Base-by-base conservation (phyloP, 1,140 invertebrate genomes). In the Drosophila micromelanica region DNA sequence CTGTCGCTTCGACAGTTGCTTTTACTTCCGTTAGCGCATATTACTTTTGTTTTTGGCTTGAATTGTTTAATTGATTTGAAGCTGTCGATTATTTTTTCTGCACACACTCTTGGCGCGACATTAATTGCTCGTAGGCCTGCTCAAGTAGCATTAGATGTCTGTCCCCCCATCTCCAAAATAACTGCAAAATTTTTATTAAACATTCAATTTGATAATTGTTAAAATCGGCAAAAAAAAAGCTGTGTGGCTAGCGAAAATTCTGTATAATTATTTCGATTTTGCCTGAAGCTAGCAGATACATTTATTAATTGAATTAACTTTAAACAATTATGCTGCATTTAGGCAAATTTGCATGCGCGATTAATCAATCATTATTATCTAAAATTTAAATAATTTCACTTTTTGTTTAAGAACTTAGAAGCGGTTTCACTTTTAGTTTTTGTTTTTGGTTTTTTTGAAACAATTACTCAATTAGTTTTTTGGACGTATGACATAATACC, bases 41-140 rank as follows among this genome's bases (percentile, higher is more conserved):
- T 68, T 69, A 43, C 60, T 59, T 65, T 68, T 69, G 40, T 64
- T 59, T 69, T 37, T 51, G 46, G 38, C 51, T 49, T 87, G 76
- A 87, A 89, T 84, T 60, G 61, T 82, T 87, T 89, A 87, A 87
- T 87, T 87, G 84, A 84, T 89, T 80, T 57, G 37, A 57, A 63
- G 60, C 48, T 80, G 45, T 55, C 62, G 69, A 70, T 65, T 79
- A 73, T 76, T 72, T 87, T 87, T 81, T 72, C 74, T 70, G 74
- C 78, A 80, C 63, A 81, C 65, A 45, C 64, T 74, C 62, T 78
- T 48, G 49, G 54, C 40, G 79, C 76, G 85, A 89, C 85, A 89
- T 84, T 84, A 90, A 87, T 89, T 82, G 60, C 68, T 87, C 76
- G 76, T 89, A 82, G 84, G 82, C 82, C 79, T 78, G 72, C 51